Conservation (phyloP, 64 coral and sea anemone species). For the Dendrophyllia cribrosa region DNA sequence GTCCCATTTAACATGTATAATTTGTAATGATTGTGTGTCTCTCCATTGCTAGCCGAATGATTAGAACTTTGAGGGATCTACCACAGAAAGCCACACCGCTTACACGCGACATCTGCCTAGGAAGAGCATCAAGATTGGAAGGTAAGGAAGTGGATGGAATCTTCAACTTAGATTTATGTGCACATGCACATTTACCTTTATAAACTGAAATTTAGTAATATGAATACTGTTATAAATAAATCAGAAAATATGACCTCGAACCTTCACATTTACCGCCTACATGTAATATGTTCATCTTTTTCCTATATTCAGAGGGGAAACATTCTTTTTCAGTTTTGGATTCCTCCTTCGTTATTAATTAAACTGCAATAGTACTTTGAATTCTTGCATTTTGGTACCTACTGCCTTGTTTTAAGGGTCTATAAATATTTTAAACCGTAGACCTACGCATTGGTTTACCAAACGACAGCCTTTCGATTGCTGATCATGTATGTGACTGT, state of each 20-base stretch:
- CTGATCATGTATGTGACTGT: not conserved
- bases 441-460: not conserved
- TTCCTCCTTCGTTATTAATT: too few species aligned
- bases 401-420: not conserved
- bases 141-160: not conserved
- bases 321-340: not conserved
- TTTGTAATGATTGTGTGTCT: not conserved
- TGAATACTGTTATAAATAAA: too few species aligned
- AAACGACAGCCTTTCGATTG: conserved; percentile 12
- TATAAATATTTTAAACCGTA: not conserved
- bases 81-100: not conserved
- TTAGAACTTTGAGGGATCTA: not conserved
- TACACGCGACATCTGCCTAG: not conserved
- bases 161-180: too few species aligned
- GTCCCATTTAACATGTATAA: too few species aligned
- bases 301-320: too few species aligned
- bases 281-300: too few species aligned
- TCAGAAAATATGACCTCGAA: too few species aligned
- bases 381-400: too few species aligned
- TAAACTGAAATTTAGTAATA: too few species aligned
- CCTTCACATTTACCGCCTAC: too few species aligned
- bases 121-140: not conserved
- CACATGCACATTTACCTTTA: not conserved
- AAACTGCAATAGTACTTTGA: too few species aligned
- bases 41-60: conserved; percentile 1